These are phyloP conservation scores for Thecophora atra DNA, from an alignment of 2,888 invertebrate genomes.

Conservation along the genomic window DNA sequence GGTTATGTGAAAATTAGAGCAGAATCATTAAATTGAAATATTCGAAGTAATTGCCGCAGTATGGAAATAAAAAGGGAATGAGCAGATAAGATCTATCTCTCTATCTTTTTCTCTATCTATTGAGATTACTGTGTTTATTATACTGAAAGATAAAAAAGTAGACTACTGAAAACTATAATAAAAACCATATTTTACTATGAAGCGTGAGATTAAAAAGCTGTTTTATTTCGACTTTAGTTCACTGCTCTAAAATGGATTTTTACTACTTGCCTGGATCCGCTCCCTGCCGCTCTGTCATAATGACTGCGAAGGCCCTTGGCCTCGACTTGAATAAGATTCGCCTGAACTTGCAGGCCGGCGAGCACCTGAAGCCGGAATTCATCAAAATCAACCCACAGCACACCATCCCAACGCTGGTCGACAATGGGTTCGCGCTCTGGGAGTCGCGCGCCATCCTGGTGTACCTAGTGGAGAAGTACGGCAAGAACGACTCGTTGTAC, in stretches of 20 bases:
- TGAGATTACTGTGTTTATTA: no score
- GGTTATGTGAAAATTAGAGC: no score
- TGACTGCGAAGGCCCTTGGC: constrained; percentile 74
- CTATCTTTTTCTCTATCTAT: no score
- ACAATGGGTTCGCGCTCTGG: constrained; percentile 82
- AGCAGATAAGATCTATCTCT: no score
- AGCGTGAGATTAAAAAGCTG: background rate
- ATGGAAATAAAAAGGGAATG: no score
- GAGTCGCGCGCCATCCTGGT: constrained; percentile 86
- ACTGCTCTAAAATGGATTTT: constrained; percentile 68
- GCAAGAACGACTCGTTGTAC: constrained; percentile 75
- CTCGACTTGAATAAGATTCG: constrained; percentile 73
- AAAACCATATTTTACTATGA: no score
- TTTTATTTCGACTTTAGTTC: background rate
- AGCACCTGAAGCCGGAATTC: constrained; percentile 76
- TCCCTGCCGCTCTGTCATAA: constrained; percentile 73
- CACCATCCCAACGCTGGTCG: constrained; percentile 83
- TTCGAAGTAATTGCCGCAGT: no score
- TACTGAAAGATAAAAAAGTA: no score
- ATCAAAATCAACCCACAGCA: constrained; percentile 84
- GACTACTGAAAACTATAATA: no score
- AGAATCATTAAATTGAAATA: no score
- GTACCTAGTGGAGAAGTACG: constrained; percentile 83
- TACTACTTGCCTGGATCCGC: constrained; percentile 73
- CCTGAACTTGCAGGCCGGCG: constrained; percentile 71